These are phyloP conservation scores for Ormyrus nitidulus DNA, from an alignment of 2,888 invertebrate genomes.

Conservation along the genomic window DNA sequence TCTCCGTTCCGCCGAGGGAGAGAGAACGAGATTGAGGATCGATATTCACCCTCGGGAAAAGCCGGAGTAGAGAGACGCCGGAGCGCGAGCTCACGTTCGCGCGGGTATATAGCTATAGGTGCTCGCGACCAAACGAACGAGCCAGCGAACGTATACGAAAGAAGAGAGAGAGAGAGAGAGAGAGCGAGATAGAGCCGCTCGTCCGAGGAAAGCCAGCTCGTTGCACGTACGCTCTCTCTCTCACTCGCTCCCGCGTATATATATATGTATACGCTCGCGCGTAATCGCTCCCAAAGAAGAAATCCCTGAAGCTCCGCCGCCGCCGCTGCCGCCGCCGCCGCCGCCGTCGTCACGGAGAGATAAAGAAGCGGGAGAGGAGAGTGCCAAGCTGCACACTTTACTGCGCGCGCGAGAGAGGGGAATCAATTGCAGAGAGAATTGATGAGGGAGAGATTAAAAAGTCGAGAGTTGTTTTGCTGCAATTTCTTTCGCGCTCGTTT, in stretches of 20 bases:
- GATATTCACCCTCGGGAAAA: conserved; percentile 56
- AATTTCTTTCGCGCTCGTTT: conserved; percentile 50
- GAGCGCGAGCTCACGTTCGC: background rate
- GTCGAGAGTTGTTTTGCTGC: conserved; percentile 32
- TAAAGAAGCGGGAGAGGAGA: conserved; percentile 30
- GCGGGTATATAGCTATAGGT: background rate
- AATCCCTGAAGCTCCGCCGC: conserved; percentile 76
- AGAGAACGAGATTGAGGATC: conserved; percentile 52
- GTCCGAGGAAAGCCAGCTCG: conserved; percentile 25
- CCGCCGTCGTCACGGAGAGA: conserved; percentile 70
- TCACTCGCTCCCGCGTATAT: conserved; percentile 23
- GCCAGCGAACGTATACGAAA: background rate
- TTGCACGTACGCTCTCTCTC: background rate
- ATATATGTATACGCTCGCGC: conserved; percentile 56
- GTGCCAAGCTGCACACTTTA: conserved; percentile 32
- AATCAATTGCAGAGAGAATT: conserved; percentile 40
- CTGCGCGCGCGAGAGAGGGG: conserved; percentile 15
- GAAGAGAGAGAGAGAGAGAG: conserved; percentile 30
- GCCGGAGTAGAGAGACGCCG: conserved; percentile 29
- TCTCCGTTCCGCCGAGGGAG: conserved; percentile 33
- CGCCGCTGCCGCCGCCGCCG: conserved; percentile 69
- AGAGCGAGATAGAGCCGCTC: conserved; percentile 34
- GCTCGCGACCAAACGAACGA: conserved; percentile 36
- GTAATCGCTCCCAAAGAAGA: conserved; percentile 67
- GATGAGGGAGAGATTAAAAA: conserved; percentile 12